Percentiles rank a stretch among this genome's conserved stretches.
These are phyloP conservation scores for Pseudomyrmex cubaensis DNA, from an alignment of 1,140 invertebrate genomes.

Conservation along the genomic window DNA sequence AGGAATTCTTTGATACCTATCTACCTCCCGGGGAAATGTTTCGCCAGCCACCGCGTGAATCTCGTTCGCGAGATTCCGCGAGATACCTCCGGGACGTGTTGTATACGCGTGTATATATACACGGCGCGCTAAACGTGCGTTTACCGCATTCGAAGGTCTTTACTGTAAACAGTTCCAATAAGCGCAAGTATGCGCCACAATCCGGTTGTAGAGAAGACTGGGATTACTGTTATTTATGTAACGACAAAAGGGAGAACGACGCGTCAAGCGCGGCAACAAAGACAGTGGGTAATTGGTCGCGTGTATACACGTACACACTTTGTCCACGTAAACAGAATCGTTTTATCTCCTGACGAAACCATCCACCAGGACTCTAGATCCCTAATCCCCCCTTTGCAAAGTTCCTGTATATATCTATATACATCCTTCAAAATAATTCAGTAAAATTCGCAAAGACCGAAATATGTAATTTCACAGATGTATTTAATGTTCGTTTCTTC, in stretches of 20 bases:
- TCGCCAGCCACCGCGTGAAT: constrained; percentile 14
- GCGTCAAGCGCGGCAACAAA: background rate
- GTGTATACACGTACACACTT: background rate
- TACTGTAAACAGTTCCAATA: constrained; percentile 48
- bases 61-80: constrained; percentile 45
- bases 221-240: constrained; percentile 41
- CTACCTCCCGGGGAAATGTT: constrained; percentile 43
- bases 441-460: background rate
- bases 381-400: background rate
- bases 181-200: constrained; percentile 17
- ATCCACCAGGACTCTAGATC: background rate
- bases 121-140: constrained; percentile 29
- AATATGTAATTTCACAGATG: background rate
- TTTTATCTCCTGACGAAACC: background rate
- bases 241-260: constrained; percentile 6
- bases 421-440: background rate
- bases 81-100: constrained; percentile 8
- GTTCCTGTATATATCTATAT: no score
- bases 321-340: background rate
- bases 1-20: constrained; percentile 62
- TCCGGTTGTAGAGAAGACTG: constrained; percentile 11
- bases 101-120: background rate
- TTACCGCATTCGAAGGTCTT: constrained; percentile 25
- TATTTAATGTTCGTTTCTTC: background rate
- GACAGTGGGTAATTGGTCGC: background rate